A percentile compares a stretch with the other conserved stretches of the same genome.
These are phyloP conservation scores for Rhingia rostrata DNA, from an alignment of 2,888 invertebrate species.

Conservation along the genomic window DNA sequence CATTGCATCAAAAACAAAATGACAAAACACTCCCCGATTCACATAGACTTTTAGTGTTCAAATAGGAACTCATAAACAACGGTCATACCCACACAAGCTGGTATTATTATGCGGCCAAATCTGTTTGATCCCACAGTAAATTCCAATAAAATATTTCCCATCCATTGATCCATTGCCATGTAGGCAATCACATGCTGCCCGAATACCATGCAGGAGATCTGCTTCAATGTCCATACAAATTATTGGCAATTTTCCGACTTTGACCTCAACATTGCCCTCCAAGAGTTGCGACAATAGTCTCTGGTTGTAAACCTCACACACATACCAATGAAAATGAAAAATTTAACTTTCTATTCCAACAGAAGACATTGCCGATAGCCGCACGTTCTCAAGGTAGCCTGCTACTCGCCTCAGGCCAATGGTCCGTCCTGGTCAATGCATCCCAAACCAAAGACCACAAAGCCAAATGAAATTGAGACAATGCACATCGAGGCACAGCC, in stretches of 20 bases:
- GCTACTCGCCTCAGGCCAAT: conserved; percentile 13
- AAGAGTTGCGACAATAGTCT: conserved; percentile 43
- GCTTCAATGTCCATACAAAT: conserved; percentile 27
- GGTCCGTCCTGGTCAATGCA: conserved; percentile 13
- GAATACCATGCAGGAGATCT: neutral
- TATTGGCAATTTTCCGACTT: conserved; percentile 27
- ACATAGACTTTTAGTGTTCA: too few relatives aligned
- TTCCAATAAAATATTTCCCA: neutral
- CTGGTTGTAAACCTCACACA: neutral
- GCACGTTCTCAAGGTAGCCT: conserved; percentile 42
- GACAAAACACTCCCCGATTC: too few relatives aligned
- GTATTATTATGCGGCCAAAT: neutral
- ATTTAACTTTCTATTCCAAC: conserved; percentile 52
- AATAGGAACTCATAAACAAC: too few relatives aligned
- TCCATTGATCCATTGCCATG: too few relatives aligned
- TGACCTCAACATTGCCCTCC: conserved; percentile 40
- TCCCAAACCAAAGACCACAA: conserved; percentile 35
- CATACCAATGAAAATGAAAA: conserved; percentile 31
- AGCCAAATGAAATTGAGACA: conserved; percentile 44
- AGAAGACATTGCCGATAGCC: neutral
- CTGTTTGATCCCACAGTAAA: neutral
- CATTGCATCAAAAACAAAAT: too few relatives aligned
- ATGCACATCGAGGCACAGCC: conserved; percentile 26
- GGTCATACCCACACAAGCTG: too few relatives aligned
- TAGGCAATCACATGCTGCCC: neutral